Evolutionary conservation across 2,888 invertebrate species (phyloP), one percentile per base, ranked within the genome.

Genomic region (Octonoba sinensis): DNA sequence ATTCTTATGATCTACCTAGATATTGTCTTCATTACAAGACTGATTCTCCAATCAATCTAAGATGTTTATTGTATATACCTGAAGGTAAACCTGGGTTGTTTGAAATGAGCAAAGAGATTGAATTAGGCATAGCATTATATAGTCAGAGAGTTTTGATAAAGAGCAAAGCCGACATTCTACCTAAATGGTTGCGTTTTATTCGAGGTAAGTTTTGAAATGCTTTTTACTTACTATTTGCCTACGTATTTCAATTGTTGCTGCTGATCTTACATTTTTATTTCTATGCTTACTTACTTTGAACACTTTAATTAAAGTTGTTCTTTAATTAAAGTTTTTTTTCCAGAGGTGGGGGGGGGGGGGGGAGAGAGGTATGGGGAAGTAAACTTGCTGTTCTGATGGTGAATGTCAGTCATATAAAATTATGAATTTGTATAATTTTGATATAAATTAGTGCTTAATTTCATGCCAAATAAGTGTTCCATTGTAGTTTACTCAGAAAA

Each of bases 171-270:
- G 96, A 96, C 81, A 92, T 98, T 85, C 90, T 98, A 84, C 97
- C 97, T 0, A 95, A 96, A 87, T 99, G 97, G 96, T 90, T 99
- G 85, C 91, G 98, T 86, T 99, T 99, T 89, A 91, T 99, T 2
- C 96, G 96, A 92, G 98, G 93, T 92, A 87, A 85, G 84, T 57
- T 57, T 36, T 36, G 36, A 36, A 2, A 36, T 4, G 11, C 36
- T 11, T 36, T 36, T 36, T 36, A 13, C n/a, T 36, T 36, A 13
- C n/a, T 44, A 36, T 36, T 8, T 64, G 16, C 22, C 20, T 16
- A 24, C 8, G 20, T 16, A 60, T 12, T 13, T 51, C 1, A n/a
- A 51, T 51, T 51, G 18, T 11, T 51, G 18, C 11, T 51, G 16
- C 16, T n/a, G 8, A 51, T 51, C 3, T 15, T n/a, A 3, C 11